Evolutionary conservation across 2,797 vertebrate genomes (phyloP), one percentile per base, ranked within the genome.

Genomic region (Vireo griseus): DNA sequence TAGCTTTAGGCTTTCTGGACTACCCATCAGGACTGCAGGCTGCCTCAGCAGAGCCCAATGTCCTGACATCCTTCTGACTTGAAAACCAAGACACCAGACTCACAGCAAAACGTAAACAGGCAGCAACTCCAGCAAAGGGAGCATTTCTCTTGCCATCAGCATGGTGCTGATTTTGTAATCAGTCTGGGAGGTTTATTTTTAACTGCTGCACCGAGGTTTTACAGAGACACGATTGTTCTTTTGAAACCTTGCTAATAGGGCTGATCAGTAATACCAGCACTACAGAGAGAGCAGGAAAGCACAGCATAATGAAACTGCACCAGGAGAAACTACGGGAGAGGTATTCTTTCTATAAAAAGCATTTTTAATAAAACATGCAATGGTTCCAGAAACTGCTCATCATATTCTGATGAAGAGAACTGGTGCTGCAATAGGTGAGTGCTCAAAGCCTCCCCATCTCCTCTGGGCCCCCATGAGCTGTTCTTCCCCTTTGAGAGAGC

Each of bases 201-300:
- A 89, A 91, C 88, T 86, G 90, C 86, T 71, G 29, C 31, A 66
- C 82, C 62, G 71, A 96, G 79, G 55, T 74, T 96, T 93, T 88
- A 92, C 94, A 93, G 65, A 97, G 84, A 67, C 37, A 62, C 87
- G 47, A 92, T 92, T 96, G 86, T 97, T 96, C 95, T 97, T 96
- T 86, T 59, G 57, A 93, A 78, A 78, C 73, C 90, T 89, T 72
- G 51, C 65, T 96, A 85, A 82, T 67, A 95, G 69, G 84, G 79
- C 66, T 67, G 85, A 92, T 94, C 81, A 84, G 83, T 93, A 94
- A 91, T 63, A 86, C 90, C 80, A 96, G 51, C 94, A 89, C 94
- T 84, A 82, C 45, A 80, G 44, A 76, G 88, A 89, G 85, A 94
- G 54, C 78, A 86, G 77, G 65, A 69, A 69, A 79, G 51, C 73